Evolutionary conservation across 1,140 invertebrate genomes (phyloP).

Genomic region (Varroa destructor): DNA sequence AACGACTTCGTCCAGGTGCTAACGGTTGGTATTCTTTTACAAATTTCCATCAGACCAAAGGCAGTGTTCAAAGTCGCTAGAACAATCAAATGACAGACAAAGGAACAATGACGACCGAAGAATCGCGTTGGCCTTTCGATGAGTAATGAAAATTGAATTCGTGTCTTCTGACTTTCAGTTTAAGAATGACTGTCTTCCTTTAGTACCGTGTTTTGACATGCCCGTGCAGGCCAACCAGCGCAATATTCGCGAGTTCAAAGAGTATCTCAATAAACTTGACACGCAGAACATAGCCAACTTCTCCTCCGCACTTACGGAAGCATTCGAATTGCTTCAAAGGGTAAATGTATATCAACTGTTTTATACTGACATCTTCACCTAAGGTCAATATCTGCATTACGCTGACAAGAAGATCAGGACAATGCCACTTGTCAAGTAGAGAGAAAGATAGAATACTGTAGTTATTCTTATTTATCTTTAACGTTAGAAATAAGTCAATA

Average conservation of each 20-base stretch:
- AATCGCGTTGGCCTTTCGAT: too few species aligned
- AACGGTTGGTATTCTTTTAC: constrained; percentile 41
- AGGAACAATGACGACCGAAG: too few species aligned
- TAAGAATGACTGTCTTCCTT: constrained; percentile 38
- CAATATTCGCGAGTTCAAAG: constrained; percentile 70
- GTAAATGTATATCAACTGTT: constrained; percentile 41
- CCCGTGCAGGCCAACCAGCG: constrained; percentile 73
- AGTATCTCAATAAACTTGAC: constrained; percentile 55
- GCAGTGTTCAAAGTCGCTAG: background rate
- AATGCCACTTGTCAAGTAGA: too few species aligned
- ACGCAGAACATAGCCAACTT: constrained; percentile 89
- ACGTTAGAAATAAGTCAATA: too few species aligned
- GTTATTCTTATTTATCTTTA: too few species aligned
- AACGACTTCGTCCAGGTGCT: constrained; percentile 94
- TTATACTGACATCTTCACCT: too few species aligned
- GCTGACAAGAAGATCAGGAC: too few species aligned
- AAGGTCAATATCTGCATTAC: too few species aligned
- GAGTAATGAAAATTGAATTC: background rate
- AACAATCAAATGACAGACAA: too few species aligned
- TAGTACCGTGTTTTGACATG: constrained; percentile 65
- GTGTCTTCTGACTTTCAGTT: constrained; percentile 34
- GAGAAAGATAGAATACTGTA: too few species aligned
- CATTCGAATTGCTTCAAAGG: constrained; percentile 69
- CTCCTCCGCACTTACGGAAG: constrained; percentile 68
- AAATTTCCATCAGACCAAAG: background rate